A percentile compares a stretch with the other conserved stretches of the same genome.
These are phyloP conservation scores for Danio choprae DNA, from an alignment of 2,797 vertebrate species.

Conservation along the genomic window DNA sequence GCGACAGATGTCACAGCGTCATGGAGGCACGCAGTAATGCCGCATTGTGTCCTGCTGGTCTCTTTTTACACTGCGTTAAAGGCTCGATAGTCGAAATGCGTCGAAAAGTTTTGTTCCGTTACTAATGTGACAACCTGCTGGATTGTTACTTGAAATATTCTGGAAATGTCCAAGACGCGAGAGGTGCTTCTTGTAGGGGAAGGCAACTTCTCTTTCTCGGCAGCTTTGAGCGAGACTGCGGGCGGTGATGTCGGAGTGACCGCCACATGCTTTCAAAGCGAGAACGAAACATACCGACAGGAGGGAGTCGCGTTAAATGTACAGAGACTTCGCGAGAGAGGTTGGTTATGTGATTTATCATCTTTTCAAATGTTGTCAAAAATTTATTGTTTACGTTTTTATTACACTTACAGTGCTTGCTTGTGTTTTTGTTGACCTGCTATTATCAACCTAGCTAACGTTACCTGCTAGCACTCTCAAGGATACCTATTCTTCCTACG, in stretches of 20 bases:
- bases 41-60: conserved; percentile 11
- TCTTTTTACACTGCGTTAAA: neutral
- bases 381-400: neutral
- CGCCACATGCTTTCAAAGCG: conserved; percentile 85
- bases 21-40: conserved; percentile 23
- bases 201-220: conserved; percentile 95
- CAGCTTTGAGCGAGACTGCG: conserved; percentile 70
- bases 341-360: conserved; percentile 64
- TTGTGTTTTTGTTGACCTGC: neutral
- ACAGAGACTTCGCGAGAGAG: conserved; percentile 78
- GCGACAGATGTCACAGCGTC: conserved; percentile 14
- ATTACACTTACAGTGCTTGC: neutral
- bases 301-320: conserved; percentile 75
- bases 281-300: conserved; percentile 71
- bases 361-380: neutral
- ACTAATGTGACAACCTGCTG: neutral
- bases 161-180: conserved; percentile 48
- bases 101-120: neutral
- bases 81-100: neutral
- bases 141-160: neutral
- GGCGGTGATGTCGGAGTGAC: conserved; percentile 69
- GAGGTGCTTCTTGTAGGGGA: conserved; percentile 89
- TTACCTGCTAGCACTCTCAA: neutral
- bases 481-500: neutral
- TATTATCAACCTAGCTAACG: neutral